Evolutionary conservation across 2,797 vertebrate genomes (phyloP).

Genomic region (Florisuga fusca): DNA sequence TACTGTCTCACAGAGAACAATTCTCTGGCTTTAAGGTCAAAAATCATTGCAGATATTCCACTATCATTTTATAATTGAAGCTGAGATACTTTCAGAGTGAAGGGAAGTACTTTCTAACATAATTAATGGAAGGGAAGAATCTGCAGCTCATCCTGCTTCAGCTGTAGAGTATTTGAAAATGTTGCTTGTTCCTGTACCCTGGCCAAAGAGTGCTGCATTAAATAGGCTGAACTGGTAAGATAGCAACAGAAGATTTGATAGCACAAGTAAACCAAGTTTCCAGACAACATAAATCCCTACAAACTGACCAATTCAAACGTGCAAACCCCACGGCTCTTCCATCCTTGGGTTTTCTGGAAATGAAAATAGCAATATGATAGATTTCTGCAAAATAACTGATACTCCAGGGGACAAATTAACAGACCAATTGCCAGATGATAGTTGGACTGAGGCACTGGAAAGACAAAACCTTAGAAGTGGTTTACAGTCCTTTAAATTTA

Average conservation of each 20-base stretch:
- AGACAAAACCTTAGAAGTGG: neutral
- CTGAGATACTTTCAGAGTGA: fast-evolving
- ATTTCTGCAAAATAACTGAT: neutral
- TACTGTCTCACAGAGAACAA: neutral
- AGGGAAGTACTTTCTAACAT: neutral
- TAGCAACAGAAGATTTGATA: neutral
- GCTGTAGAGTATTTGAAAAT: neutral
- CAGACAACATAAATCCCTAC: neutral
- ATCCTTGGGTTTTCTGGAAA: neutral
- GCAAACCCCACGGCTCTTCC: neutral
- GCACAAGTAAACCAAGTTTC: neutral
- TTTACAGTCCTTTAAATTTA: neutral
- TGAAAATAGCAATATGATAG: neutral
- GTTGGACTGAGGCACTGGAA: neutral
- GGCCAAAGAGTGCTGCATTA: neutral
- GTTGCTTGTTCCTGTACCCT: neutral
- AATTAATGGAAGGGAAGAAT: neutral
- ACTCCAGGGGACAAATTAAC: no score
- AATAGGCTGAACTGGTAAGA: neutral
- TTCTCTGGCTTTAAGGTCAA: neutral
- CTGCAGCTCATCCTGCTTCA: neutral
- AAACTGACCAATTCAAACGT: neutral
- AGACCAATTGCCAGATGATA: neutral
- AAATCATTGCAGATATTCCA: neutral
- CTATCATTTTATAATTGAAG: neutral